Percentiles rank a stretch among this genome's conserved stretches.
phyloP scores from a whole-genome alignment of 2,113 vertebrate genomes.

The Hyperopisus bebe region DNA sequence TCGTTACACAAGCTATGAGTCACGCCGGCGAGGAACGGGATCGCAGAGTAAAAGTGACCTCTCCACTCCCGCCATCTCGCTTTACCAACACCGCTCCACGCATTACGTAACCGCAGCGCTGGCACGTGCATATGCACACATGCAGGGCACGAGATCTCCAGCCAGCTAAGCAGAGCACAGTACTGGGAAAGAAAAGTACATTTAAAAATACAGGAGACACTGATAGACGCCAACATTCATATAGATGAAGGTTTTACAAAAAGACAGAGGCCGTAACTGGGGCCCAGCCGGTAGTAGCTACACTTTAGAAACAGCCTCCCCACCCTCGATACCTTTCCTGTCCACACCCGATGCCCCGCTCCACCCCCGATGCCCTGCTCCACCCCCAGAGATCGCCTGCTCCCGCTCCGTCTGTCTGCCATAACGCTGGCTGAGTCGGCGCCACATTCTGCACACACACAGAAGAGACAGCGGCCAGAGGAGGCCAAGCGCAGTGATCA shows the following conservation, averaged over 20 bases:
- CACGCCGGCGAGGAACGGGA: neutral
- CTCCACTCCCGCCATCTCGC: neutral
- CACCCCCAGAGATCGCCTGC: neutral
- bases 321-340: neutral
- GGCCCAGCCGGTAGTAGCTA: neutral
- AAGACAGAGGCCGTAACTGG: neutral
- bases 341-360: neutral
- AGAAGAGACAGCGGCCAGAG: neutral
- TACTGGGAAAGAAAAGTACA: neutral
- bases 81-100: neutral
- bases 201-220: neutral
- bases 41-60: slow-evolving; percentile 17
- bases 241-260: neutral
- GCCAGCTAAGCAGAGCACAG: neutral
- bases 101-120: neutral
- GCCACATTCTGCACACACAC: neutral
- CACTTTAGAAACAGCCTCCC: neutral
- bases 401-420: neutral
- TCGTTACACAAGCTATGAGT: slow-evolving; percentile 21
- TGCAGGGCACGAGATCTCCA: neutral
- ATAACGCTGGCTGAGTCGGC: neutral
- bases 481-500: neutral
- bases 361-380: neutral
- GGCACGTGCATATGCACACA: neutral
- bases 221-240: neutral